These are phyloP conservation scores for Lasioglossum figueresi DNA, from an alignment of 2,888 invertebrate species.

Conservation along the genomic window DNA sequence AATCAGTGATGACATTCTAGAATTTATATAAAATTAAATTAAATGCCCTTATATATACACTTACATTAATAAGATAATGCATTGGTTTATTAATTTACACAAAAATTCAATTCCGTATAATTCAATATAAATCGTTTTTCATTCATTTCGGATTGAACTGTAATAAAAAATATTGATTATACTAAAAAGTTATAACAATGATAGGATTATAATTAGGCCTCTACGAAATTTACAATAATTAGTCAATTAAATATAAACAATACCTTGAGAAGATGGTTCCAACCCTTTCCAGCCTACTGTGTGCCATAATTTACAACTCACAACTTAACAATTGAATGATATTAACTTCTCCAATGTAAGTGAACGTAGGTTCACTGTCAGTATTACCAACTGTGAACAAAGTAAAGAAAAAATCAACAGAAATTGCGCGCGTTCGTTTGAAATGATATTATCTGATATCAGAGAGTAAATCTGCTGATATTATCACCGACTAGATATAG, in stretches of 20 bases:
- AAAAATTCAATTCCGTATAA: background rate
- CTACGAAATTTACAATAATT: background rate
- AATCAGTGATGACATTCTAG: constrained; percentile 91
- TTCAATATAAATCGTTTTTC: background rate
- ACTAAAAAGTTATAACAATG: background rate
- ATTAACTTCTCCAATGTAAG: background rate
- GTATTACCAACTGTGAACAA: background rate
- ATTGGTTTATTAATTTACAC: background rate
- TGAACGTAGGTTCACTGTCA: background rate
- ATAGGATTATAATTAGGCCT: constrained; percentile 7
- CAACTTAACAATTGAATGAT: background rate
- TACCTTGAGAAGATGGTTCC: constrained; percentile 81
- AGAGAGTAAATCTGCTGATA: no score
- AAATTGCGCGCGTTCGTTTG: background rate
- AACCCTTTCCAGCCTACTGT: constrained; percentile 79
- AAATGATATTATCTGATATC: no score
- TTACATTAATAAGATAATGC: background rate
- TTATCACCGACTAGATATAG: no score
- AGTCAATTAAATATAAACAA: constrained; percentile 13
- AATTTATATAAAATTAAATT: constrained; percentile 70
- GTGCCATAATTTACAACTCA: constrained; percentile 76
- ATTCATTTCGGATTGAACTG: background rate
- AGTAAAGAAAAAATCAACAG: background rate
- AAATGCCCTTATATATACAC: no score
- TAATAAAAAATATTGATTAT: background rate